phyloP scores from a whole-genome alignment of 2,888 invertebrate species.

The Tribolium freemani region DNA sequence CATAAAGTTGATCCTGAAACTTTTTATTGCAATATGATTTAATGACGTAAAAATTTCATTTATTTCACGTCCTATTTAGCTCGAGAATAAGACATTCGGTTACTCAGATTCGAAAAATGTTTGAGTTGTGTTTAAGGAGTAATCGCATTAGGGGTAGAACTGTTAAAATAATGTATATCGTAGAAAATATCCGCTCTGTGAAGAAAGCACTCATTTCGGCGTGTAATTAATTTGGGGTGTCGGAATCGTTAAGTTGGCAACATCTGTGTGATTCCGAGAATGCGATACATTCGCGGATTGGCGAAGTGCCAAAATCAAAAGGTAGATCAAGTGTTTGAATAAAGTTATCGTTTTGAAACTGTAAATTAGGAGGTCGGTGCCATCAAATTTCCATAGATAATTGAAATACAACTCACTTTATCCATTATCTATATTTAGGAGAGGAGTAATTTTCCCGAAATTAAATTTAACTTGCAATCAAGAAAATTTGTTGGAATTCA shows the following conservation, averaged over 20 bases:
- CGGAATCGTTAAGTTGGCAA: constrained; percentile 6
- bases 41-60: constrained; percentile 4
- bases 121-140: constrained; percentile 7
- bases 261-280: constrained; percentile 7
- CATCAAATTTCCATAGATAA: constrained; percentile 17
- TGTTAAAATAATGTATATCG: constrained; percentile 15
- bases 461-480: constrained; percentile 23
- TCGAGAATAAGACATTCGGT: too few species aligned
- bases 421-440: constrained; percentile 17
- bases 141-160: constrained; percentile 11
- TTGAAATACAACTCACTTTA: constrained; percentile 30
- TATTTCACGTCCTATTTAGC: not conserved
- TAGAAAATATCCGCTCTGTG: constrained; percentile 9
- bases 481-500: constrained; percentile 22
- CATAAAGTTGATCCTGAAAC: constrained; percentile 12
- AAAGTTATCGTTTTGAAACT: constrained; percentile 2
- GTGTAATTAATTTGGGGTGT: constrained; percentile 12
- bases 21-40: constrained; percentile 1
- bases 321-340: not conserved
- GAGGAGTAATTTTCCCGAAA: constrained; percentile 20
- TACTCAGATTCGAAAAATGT: not conserved
- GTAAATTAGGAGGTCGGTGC: constrained; percentile 10
- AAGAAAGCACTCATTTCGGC: constrained; percentile 11
- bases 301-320: constrained; percentile 14
- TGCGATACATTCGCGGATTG: constrained; percentile 11